Evolutionary conservation across 2,113 vertebrate genomes (phyloP), one percentile per base, ranked within the genome.

Genomic region (Epinephelus cyanopodus): DNA sequence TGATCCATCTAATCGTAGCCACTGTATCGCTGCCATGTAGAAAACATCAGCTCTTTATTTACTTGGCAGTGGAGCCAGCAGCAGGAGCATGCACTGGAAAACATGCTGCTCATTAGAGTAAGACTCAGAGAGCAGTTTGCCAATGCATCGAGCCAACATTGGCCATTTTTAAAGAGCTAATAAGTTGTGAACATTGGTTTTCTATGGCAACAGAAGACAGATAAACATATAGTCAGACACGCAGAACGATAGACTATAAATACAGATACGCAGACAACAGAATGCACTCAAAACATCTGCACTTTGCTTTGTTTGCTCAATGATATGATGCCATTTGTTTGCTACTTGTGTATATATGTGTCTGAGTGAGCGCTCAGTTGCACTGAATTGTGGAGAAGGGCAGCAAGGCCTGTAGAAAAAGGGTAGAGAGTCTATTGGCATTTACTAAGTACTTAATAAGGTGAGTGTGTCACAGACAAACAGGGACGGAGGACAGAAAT

Each of bases 381-480:
- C 33, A 48, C 7, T 76, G 60, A 70, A 19, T 29, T 63, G 68
- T 76, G 71, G 50, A 84, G 58, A 79, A 62, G 65, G 81, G 69
- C n/a, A 79, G 45, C 39, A 6, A 64, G 71, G 54, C 74, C 3
- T 37, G 66, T 52, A 60, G 54, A 57, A 74, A 82, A 86, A 81
- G 42, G 66, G 64, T 47, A 61, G 67, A 53, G 64, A 81, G 74
- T 85, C 60, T 80, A 85, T 74, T 92, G 87, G 82, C 81, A 85
- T 92, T 91, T 91, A 80, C 79, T 79, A 58, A 85, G 86, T 77
- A 70, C 75, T 83, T 88, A 89, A 89, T 85, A 92, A 87, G 79
- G 79, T 79, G 84, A 91, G 65, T 63, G 81, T 76, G 77, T 84
- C 82, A 65, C 66, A 81, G 77, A 76, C 66, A 83, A 74, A 88